Evolutionary conservation across 2,888 invertebrate genomes (phyloP).

Genomic region (Strigamia maritima): DNA sequence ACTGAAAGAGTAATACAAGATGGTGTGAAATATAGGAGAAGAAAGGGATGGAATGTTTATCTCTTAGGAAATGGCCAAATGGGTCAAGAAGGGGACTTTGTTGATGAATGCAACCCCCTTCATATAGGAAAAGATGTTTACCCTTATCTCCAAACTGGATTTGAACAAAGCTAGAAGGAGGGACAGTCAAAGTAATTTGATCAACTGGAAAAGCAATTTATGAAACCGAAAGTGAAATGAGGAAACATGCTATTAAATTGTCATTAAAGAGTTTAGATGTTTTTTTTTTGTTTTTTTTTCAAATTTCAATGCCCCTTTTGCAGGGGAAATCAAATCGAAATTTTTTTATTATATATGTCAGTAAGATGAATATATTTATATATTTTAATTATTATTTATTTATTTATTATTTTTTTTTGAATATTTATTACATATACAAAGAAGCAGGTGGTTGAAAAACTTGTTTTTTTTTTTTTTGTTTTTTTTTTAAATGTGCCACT

Average conservation of each 20-base stretch:
- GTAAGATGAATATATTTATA: background rate
- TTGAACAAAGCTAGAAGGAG: background rate
- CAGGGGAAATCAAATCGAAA: background rate
- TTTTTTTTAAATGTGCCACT: background rate
- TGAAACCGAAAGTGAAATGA: background rate
- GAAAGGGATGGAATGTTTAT: constrained; percentile 4
- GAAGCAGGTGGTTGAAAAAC: background rate
- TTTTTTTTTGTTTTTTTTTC: background rate
- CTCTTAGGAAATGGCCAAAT: background rate
- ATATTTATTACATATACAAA: background rate
- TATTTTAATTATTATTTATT: background rate
- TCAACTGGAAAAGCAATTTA: background rate
- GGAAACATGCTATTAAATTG: constrained; percentile 5
- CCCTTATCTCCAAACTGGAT: background rate
- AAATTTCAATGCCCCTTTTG: background rate
- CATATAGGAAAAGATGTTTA: background rate
- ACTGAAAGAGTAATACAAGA: background rate
- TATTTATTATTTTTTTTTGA: background rate
- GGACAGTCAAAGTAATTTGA: background rate
- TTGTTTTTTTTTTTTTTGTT: background rate
- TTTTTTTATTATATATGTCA: background rate
- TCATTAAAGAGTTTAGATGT: background rate
- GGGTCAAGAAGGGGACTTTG: background rate
- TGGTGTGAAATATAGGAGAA: background rate
- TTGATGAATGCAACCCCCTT: background rate